Percentiles rank a stretch among this genome's conserved stretches.
phyloP scores from a whole-genome alignment of 2,113 vertebrate species.

The Cygnus buccinator region DNA sequence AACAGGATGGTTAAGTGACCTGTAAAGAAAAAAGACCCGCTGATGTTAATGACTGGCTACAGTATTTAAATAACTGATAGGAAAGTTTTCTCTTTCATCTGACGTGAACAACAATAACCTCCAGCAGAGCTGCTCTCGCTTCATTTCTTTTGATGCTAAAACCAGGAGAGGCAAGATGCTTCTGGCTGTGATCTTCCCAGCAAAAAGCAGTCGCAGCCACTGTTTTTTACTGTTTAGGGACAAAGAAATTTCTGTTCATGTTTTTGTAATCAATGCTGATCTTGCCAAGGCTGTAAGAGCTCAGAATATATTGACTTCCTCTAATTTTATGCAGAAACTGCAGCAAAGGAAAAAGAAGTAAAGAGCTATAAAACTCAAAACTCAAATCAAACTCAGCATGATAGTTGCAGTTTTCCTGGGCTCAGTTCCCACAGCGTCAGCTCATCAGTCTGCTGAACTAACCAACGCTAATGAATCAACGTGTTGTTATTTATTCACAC shows the following conservation, averaged over 20 bases:
- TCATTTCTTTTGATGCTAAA: conserved; percentile 35
- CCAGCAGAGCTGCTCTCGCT: background rate
- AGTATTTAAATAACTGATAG: background rate
- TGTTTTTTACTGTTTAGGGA: conserved; percentile 18
- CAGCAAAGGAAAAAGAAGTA: background rate
- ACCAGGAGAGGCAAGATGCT: conserved; percentile 25
- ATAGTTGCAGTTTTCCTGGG: background rate
- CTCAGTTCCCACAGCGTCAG: background rate
- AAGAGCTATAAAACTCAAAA: background rate
- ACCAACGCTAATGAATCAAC: background rate
- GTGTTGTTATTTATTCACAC: background rate
- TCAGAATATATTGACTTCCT: conserved; percentile 22
- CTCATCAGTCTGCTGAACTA: background rate
- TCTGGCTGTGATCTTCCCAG: conserved; percentile 13
- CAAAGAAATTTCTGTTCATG: conserved; percentile 41
- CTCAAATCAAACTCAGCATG: background rate
- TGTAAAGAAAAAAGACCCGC: background rate
- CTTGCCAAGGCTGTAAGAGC: background rate
- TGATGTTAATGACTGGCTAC: background rate
- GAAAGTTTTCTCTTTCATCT: background rate
- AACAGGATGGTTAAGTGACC: background rate
- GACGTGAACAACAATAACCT: conserved; percentile 5
- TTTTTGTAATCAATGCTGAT: conserved; percentile 49
- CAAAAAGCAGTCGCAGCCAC: background rate
- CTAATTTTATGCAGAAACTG: conserved; percentile 27